Percentiles rank a stretch among this genome's conserved stretches.
These are phyloP conservation scores for Odontocolon sp. DNA, from an alignment of 2,888 invertebrate genomes.

Conservation along the genomic window DNA sequence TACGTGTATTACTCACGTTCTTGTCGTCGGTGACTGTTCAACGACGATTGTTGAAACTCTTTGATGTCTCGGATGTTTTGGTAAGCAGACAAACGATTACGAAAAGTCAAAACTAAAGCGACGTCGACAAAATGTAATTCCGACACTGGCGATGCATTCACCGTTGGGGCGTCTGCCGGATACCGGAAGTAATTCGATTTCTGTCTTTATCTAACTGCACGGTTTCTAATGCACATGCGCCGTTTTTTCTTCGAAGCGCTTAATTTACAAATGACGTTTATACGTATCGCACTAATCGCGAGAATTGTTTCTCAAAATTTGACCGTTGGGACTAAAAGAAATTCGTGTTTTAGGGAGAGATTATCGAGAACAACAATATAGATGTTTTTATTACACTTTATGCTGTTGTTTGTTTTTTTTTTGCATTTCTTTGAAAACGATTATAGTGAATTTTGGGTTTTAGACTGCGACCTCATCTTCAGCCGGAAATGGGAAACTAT, in stretches of 20 bases:
- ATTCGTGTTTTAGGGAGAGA: too few relatives aligned
- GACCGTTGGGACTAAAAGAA: too few relatives aligned
- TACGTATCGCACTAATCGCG: background rate
- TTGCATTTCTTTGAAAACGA: too few relatives aligned
- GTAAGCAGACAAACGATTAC: background rate
- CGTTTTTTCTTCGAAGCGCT: background rate
- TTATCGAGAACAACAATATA: too few relatives aligned
- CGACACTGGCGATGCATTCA: constrained; percentile 47
- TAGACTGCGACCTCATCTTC: too few relatives aligned
- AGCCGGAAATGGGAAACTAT: too few relatives aligned
- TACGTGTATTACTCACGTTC: constrained; percentile 38
- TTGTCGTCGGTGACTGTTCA: background rate
- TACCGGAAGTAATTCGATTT: constrained; percentile 56
- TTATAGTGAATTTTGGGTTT: too few relatives aligned
- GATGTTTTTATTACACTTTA: too few relatives aligned
- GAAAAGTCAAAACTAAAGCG: constrained; percentile 7
- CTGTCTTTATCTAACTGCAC: background rate
- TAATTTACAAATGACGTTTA: background rate
- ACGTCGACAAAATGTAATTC: constrained; percentile 17
- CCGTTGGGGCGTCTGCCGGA: constrained; percentile 66
- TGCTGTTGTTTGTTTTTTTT: too few relatives aligned
- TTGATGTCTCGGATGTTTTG: background rate
- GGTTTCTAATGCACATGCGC: constrained; percentile 40
- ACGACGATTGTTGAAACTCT: constrained; percentile 10
- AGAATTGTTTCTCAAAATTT: too few relatives aligned